These are phyloP conservation scores for Speoplatyrhinus poulsoni DNA, from an alignment of 2,113 vertebrate species.

Conservation along the genomic window DNA sequence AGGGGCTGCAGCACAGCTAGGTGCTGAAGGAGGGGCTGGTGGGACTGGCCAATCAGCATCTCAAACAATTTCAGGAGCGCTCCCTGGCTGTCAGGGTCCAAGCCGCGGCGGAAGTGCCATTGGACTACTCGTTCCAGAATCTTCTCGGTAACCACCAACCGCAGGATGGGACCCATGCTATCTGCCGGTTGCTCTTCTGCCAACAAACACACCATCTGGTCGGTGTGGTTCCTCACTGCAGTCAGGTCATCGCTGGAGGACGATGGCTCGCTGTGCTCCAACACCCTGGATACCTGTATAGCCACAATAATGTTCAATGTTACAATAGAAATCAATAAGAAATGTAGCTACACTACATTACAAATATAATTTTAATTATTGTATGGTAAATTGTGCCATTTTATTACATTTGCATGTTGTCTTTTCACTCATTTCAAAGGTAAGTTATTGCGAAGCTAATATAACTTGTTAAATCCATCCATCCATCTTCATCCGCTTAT, in stretches of 20 bases:
- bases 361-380: too few relatives aligned
- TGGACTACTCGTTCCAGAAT: slow-evolving; percentile 85
- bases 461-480: too few relatives aligned
- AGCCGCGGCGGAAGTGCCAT: slow-evolving; percentile 86
- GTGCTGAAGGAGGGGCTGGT: slow-evolving; percentile 88
- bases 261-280: slow-evolving; percentile 81
- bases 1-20: slow-evolving; percentile 85
- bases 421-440: too few relatives aligned
- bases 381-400: too few relatives aligned
- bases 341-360: too few relatives aligned
- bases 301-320: neutral
- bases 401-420: too few relatives aligned
- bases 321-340: neutral
- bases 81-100: slow-evolving; percentile 85
- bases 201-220: slow-evolving; percentile 93
- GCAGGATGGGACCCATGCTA: slow-evolving; percentile 85
- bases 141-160: slow-evolving; percentile 83
- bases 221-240: slow-evolving; percentile 91
- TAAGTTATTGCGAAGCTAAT: too few relatives aligned
- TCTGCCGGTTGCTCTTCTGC: slow-evolving; percentile 84
- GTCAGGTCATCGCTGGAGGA: slow-evolving; percentile 87
- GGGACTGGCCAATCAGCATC: slow-evolving; percentile 91
- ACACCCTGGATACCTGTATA: slow-evolving; percentile 84
- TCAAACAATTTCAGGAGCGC: slow-evolving; percentile 93
- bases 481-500: too few relatives aligned